Conservation (phyloP, 2,797 vertebrate species). For the Mionectes olivaceus region DNA sequence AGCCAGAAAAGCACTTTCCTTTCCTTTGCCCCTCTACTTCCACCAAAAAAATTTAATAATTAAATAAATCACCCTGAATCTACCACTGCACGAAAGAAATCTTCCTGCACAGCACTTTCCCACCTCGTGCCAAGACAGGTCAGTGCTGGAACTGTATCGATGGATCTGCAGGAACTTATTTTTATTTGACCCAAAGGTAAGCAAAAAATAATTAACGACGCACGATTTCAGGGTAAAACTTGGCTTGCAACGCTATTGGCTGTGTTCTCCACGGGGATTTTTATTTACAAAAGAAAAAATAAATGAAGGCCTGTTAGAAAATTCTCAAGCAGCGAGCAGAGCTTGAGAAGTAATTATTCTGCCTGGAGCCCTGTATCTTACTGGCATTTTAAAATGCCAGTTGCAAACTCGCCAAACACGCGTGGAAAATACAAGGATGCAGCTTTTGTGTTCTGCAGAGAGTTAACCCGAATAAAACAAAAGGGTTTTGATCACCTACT, state of each 20-base stretch:
- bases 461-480: background rate
- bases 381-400: slow-evolving; percentile 78
- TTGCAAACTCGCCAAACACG: slow-evolving; percentile 53
- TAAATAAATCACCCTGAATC: no score
- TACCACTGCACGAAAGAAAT: background rate
- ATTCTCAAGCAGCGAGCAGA: slow-evolving; percentile 3
- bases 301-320: slow-evolving; percentile 41
- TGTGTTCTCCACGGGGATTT: background rate
- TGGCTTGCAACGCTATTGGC: background rate
- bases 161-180: background rate
- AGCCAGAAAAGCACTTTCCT: background rate
- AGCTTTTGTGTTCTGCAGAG: slow-evolving; percentile 16
- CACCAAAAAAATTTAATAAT: background rate
- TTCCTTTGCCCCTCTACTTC: background rate
- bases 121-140: background rate
- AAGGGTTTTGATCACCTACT: background rate
- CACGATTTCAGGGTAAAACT: background rate
- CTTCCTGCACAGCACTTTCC: background rate
- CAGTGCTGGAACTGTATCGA: background rate
- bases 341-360: slow-evolving; percentile 64
- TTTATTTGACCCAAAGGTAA: background rate
- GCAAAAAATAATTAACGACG: background rate
- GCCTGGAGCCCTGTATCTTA: slow-evolving; percentile 65
- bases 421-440: background rate
- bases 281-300: background rate